Conservation (phyloP, 2,797 vertebrate genomes). For the Glossophaga mutica region DNA sequence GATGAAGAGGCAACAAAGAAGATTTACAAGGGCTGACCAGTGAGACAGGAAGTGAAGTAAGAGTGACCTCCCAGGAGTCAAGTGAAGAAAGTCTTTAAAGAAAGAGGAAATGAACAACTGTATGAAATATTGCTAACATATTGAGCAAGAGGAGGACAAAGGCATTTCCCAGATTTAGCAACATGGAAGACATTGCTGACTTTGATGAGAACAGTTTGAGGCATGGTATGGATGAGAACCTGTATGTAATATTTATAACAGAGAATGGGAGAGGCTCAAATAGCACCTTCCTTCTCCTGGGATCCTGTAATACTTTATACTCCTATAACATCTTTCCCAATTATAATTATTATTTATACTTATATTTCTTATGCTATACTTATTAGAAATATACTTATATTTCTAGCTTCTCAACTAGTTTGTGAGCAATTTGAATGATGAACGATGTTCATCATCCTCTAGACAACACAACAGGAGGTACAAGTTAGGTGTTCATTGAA, state of each 20-base stretch:
- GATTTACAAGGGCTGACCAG: neutral
- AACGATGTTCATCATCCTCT: neutral
- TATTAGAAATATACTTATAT: neutral
- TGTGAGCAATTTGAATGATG: neutral
- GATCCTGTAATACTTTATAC: neutral
- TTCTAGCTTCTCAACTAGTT: neutral
- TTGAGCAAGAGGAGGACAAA: constrained; percentile 32
- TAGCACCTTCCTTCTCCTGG: neutral
- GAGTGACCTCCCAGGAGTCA: neutral
- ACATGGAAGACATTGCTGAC: neutral
- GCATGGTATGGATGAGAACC: neutral
- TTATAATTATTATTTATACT: neutral
- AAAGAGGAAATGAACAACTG: constrained; percentile 39
- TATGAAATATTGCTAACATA: constrained; percentile 20
- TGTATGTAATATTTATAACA: neutral
- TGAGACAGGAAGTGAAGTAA: constrained; percentile 32
- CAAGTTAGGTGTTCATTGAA: neutral
- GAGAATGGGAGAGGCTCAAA: neutral
- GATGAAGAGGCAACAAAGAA: neutral
- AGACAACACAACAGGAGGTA: neutral
- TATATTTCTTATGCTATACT: too few relatives aligned
- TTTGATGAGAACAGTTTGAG: neutral
- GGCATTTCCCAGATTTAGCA: neutral
- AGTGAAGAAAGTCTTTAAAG: constrained; percentile 40
- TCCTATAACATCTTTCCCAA: neutral